Base-by-base conservation (phyloP, 2,113 vertebrate genomes). In the Mola mola region DNA sequence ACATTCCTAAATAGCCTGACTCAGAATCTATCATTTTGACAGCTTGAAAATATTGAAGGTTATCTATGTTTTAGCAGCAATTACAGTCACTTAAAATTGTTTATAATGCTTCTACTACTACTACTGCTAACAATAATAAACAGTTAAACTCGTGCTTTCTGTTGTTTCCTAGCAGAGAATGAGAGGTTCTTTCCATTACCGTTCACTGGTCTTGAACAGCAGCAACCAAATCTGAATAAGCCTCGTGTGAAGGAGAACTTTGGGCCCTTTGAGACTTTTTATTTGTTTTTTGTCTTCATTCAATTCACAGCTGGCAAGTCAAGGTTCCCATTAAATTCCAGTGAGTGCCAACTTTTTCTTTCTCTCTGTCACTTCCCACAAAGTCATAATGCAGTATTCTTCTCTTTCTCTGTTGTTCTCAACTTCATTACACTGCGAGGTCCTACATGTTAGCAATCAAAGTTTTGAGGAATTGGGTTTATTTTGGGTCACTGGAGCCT, bases 261-360 rank as follows among this genome's bases (percentile, higher is more conserved):
- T 48, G 46, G 61, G 56, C 40, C 52, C 75, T 33, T 60, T 58
- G 19, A 52, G 76, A 51, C 43, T 17, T 57, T 47, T 65, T 78
- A 70, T 87, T 82, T 80, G 75, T 61, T 77, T 86, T 77, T 52
- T 2, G 75, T 63, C 50, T 85, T 83, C 44, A 72, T 74, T 90
- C 53, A 79, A 71, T 82, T 87, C 58, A 72, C 61, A 59, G 50
- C 72, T 87, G 87, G 79, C 75, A 83, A 68, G 46, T 42, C 59
- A 44, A 59, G 42, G 72, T 91, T 91, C 88, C 86, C 88, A 91
- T 77, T 62, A 75, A 85, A 83, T 78, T 81, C 72, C 69, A 57
- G 28, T 19, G 62, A 61, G 34, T 42, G 41, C 53, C 48, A 66
- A 26, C 15, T 24, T 53, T 28, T 11, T 13, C 20, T 48, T 33